Percentiles rank a stretch among this genome's conserved stretches.
Evolutionary conservation across 2,113 vertebrate genomes (phyloP).

Genomic region (Gymnobelideus leadbeateri): DNA sequence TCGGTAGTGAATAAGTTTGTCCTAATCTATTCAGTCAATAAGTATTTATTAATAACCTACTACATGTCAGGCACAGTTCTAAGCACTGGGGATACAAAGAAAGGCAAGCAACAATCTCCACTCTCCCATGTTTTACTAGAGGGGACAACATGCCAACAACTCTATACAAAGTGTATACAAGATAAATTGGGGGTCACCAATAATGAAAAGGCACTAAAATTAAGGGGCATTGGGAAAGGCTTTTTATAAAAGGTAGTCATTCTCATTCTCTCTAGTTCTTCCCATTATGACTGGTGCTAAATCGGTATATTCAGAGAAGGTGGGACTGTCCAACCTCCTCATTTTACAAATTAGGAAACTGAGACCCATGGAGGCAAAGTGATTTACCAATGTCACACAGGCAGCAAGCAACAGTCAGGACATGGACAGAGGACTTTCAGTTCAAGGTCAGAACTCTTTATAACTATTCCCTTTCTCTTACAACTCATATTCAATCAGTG

Average conservation of each 20-base stretch:
- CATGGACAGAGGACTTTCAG: not conserved
- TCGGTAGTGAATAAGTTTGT: not conserved
- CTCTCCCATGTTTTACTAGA: not conserved
- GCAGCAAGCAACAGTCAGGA: not conserved
- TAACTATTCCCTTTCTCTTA: not conserved
- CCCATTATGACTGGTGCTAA: not conserved
- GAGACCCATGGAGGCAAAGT: not conserved
- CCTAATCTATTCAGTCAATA: not conserved
- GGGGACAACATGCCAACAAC: not conserved
- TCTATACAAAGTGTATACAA: not conserved
- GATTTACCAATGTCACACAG: not conserved
- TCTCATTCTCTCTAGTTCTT: not conserved
- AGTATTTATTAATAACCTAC: not conserved
- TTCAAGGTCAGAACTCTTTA: not conserved
- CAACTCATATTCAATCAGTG: not conserved
- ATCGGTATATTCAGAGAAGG: not conserved
- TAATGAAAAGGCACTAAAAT: not conserved
- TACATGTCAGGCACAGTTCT: not conserved
- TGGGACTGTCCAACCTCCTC: not conserved
- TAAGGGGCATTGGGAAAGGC: not conserved
- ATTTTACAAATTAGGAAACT: not conserved
- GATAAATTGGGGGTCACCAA: not conserved
- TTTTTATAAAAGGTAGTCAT: not conserved
- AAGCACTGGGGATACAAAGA: not conserved
- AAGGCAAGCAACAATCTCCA: not conserved